Evolutionary conservation across 2,113 vertebrate species (phyloP).

Genomic region (Coregonus clupeaformis): DNA sequence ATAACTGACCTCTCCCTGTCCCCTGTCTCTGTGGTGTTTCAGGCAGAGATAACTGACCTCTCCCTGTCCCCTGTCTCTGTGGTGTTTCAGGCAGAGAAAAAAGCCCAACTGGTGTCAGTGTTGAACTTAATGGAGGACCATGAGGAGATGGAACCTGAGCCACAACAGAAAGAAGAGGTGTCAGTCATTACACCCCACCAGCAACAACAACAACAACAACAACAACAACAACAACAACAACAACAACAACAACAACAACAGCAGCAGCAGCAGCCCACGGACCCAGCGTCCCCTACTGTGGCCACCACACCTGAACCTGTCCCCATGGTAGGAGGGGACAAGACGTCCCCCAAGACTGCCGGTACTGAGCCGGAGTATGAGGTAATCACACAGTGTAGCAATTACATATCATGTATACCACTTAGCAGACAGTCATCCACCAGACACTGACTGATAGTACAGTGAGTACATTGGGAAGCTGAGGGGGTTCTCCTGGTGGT

Average conservation of each 20-base stretch:
- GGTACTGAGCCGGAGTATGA: constrained; percentile 90
- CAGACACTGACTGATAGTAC: neutral
- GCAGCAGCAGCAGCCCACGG: constrained; percentile 85
- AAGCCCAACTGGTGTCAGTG: constrained; percentile 88
- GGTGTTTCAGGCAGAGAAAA: constrained; percentile 89
- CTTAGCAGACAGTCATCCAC: no score
- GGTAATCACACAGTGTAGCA: constrained; percentile 66
- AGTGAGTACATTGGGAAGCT: constrained; percentile 78
- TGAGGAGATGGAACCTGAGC: constrained; percentile 66
- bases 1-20: constrained; percentile 11
- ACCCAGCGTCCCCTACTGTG: constrained; percentile 90
- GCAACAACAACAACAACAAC: constrained; percentile 53
- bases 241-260: constrained; percentile 34
- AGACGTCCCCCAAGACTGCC: constrained; percentile 80
- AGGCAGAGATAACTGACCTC: constrained; percentile 7
- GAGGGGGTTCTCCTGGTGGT: constrained; percentile 82
- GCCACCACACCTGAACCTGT: constrained; percentile 91
- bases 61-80: constrained; percentile 14
- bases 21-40: constrained; percentile 4
- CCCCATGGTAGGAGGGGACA: constrained; percentile 79
- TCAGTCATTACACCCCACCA: constrained; percentile 76
- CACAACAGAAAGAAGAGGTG: constrained; percentile 58
- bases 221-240: constrained; percentile 54
- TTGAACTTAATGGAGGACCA: constrained; percentile 87
- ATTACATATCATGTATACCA: neutral